Evolutionary conservation across 92 coral and sea anemone species (phyloP).

Genomic region (Palythoa grandiflora): DNA sequence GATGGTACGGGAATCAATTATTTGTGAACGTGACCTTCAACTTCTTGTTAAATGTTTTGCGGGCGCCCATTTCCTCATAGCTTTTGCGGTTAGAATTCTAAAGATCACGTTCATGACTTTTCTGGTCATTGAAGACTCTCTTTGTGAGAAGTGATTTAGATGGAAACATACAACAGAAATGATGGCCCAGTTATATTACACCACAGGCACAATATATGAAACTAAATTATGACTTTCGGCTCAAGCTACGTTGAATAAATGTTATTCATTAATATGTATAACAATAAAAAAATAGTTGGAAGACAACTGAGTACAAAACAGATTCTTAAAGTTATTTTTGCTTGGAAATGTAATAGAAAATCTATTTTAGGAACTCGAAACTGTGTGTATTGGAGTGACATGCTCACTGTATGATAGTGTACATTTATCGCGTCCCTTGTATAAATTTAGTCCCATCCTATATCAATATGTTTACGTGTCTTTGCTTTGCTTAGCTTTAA

Average conservation of each 20-base stretch:
- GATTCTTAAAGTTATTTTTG: background rate
- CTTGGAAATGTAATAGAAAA: background rate
- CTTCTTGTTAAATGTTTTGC: constrained; percentile 3
- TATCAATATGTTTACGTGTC: background rate
- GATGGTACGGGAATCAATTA: background rate
- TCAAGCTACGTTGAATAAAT: background rate
- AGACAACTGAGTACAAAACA: background rate
- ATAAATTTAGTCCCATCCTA: background rate
- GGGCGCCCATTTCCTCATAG: constrained; percentile 20
- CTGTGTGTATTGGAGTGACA: background rate
- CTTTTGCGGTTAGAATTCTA: constrained; percentile 3
- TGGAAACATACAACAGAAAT: background rate
- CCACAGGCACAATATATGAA: background rate
- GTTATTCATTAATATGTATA: background rate
- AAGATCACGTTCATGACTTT: constrained; percentile 14
- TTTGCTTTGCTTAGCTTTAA: background rate
- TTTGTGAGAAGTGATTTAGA: background rate
- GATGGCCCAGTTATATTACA: background rate
- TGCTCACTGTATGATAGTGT: background rate
- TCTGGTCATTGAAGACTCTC: background rate
- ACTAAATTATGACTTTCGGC: background rate
- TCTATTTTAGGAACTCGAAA: constrained; percentile 30
- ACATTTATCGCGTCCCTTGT: background rate
- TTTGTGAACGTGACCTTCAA: constrained; percentile 1
- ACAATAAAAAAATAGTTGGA: background rate